Evolutionary conservation across 2,113 vertebrate species (phyloP).

Genomic region (Dasyprocta punctata): DNA sequence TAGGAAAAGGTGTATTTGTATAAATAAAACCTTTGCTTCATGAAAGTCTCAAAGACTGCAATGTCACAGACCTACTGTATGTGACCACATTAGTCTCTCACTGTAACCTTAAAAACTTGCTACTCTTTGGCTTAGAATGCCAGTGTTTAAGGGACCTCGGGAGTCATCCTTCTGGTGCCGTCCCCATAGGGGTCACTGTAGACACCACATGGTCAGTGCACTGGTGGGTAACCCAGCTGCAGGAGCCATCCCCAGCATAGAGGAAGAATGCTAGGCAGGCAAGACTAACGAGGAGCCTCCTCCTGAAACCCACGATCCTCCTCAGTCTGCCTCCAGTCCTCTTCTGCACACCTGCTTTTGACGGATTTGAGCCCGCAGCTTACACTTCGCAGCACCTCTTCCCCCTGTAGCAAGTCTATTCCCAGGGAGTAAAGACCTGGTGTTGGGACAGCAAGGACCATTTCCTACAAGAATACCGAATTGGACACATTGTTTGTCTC

Average conservation of each 20-base stretch:
- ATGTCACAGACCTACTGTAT: not conserved
- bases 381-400: not conserved
- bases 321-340: not conserved
- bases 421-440: not conserved
- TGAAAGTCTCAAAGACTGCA: not conserved
- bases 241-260: not conserved
- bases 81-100: not conserved
- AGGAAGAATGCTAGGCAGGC: not conserved
- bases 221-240: not conserved
- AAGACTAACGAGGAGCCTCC: not conserved
- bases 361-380: not conserved
- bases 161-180: not conserved
- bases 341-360: not conserved
- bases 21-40: slow-evolving; percentile 52
- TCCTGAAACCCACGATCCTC: not conserved
- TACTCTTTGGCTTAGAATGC: not conserved
- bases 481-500: not conserved
- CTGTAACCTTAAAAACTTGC: not conserved
- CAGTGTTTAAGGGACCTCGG: not conserved
- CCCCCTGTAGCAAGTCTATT: not conserved
- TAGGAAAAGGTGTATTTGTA: slow-evolving; percentile 62
- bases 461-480: not conserved
- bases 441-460: not conserved
- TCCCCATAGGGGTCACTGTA: not conserved
- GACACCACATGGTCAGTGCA: not conserved